phyloP scores from a whole-genome alignment of 1,140 invertebrate species.

The Frieseomelitta varia region DNA sequence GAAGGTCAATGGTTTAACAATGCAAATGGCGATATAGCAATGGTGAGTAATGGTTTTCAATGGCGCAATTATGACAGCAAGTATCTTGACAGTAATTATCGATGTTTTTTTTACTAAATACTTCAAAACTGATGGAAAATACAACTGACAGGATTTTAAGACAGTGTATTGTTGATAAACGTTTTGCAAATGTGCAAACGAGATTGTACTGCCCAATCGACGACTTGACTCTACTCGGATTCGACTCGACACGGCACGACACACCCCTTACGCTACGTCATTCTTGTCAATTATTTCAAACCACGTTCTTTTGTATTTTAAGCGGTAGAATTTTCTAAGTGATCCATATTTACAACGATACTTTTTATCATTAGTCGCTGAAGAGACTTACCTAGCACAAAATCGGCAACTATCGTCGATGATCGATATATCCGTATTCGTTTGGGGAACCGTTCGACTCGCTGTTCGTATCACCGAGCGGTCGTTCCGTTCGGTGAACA shows the following conservation, averaged over 20 bases:
- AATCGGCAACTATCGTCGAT: constrained; percentile 36
- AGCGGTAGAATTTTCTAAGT: neutral
- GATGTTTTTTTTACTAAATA: neutral
- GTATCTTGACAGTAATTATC: neutral
- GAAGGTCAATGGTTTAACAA: constrained; percentile 38
- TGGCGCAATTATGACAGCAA: constrained; percentile 28
- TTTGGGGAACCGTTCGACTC: constrained; percentile 56
- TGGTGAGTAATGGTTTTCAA: constrained; percentile 35
- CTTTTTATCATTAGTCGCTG: neutral
- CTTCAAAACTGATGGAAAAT: no score
- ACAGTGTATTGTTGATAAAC: neutral
- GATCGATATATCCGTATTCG: constrained; percentile 51
- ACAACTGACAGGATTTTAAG: neutral
- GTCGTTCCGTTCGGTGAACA: constrained; percentile 67
- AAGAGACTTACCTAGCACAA: constrained; percentile 48
- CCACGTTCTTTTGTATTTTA: neutral
- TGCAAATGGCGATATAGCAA: constrained; percentile 62
- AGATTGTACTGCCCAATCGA: constrained; percentile 21
- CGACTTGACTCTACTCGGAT: neutral
- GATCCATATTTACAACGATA: neutral
- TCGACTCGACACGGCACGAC: constrained; percentile 33
- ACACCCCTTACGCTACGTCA: constrained; percentile 66
- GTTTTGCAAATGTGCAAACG: neutral
- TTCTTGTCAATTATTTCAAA: constrained; percentile 48
- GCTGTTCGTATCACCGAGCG: constrained; percentile 62